Conservation (phyloP, 2,888 invertebrate species). For the Mantis religiosa region DNA sequence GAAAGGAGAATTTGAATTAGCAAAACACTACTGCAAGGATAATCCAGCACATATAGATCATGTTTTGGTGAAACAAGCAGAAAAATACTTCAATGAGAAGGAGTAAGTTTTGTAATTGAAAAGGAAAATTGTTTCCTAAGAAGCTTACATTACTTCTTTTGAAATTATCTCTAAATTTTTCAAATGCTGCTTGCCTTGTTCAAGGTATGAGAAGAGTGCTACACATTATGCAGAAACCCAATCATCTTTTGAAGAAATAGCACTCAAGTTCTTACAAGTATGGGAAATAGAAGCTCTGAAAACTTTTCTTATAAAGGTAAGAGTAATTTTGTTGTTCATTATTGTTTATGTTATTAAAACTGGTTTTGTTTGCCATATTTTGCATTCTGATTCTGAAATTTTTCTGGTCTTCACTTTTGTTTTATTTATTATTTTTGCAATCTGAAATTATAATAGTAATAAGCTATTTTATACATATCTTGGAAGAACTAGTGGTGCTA, state of each 20-base stretch:
- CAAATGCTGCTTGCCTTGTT: constrained; percentile 17
- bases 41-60: constrained; percentile 78
- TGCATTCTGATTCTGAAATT: too few species aligned
- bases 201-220: constrained; percentile 74
- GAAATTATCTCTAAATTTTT: neutral
- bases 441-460: too few species aligned
- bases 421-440: too few species aligned
- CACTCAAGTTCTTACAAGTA: constrained; percentile 81
- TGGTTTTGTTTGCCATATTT: too few species aligned
- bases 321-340: neutral
- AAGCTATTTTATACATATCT: too few species aligned
- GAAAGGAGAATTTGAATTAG: constrained; percentile 78
- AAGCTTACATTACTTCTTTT: neutral
- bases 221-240: constrained; percentile 84
- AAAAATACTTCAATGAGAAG: constrained; percentile 71
- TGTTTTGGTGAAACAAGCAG: constrained; percentile 84
- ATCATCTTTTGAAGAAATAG: constrained; percentile 90
- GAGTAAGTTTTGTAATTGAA: constrained; percentile 47
- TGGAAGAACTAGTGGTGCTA: too few species aligned
- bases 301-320: constrained; percentile 70
- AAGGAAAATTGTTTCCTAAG: neutral
- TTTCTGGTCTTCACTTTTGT: too few species aligned
- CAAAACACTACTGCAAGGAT: constrained; percentile 76
- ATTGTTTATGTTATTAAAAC: too few species aligned
- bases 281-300: constrained; percentile 82